Conservation (phyloP, 2,113 vertebrate genomes). For the Tragelaphus scriptus region DNA sequence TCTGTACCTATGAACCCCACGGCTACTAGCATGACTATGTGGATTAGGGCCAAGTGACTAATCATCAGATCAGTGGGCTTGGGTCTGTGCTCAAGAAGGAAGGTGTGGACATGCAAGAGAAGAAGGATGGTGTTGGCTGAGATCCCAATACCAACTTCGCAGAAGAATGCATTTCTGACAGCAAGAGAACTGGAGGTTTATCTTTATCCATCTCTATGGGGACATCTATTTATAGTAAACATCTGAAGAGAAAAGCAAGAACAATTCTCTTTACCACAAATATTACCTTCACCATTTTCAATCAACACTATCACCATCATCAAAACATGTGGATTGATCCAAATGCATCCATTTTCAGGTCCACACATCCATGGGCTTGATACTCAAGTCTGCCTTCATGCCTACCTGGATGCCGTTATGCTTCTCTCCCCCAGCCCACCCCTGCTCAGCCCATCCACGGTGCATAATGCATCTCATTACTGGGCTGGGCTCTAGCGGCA, state of each 20-base stretch:
- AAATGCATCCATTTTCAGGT: not conserved
- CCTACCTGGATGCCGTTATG: not conserved
- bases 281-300: not conserved
- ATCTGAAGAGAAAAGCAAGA: not conserved
- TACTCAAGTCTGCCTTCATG: not conserved
- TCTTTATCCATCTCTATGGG: not conserved
- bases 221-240: not conserved
- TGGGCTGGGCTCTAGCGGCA: not conserved
- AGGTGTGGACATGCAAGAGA: not conserved
- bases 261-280: not conserved
- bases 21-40: not conserved
- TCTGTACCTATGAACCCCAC: not conserved
- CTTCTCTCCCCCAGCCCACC: not conserved
- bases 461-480: not conserved
- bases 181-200: not conserved
- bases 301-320: too few species aligned
- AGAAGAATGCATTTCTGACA: not conserved
- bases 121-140: not conserved
- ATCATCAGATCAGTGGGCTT: not conserved
- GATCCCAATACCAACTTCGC: not conserved
- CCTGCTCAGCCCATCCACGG: not conserved
- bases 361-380: not conserved
- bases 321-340: rapidly evolving
- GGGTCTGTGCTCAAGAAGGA: not conserved
- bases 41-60: not conserved